These are phyloP conservation scores for Atta texana DNA, from an alignment of 1,140 invertebrate species.

Conservation along the genomic window DNA sequence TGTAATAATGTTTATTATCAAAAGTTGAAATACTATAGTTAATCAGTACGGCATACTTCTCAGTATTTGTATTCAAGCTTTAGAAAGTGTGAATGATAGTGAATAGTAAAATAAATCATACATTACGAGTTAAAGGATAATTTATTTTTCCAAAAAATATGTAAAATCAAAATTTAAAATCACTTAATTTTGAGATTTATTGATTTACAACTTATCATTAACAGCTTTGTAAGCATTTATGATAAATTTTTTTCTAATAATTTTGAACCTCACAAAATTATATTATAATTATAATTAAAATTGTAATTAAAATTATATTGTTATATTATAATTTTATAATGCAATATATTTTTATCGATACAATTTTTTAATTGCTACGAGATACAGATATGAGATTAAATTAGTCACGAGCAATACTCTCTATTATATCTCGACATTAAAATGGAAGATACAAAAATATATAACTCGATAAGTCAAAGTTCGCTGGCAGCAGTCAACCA, in stretches of 20 bases:
- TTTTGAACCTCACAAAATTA: neutral
- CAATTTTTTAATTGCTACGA: neutral
- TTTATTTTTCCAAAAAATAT: neutral
- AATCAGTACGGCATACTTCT: neutral
- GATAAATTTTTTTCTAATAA: neutral
- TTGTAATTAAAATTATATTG: neutral
- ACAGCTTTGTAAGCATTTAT: neutral
- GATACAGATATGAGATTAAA: no score
- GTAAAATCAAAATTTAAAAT: conserved; percentile 13
- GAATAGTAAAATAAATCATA: neutral
- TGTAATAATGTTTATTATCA: neutral
- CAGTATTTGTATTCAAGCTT: neutral
- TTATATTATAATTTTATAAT: neutral
- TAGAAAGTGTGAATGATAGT: neutral
- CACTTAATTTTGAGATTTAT: neutral
- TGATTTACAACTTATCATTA: neutral
- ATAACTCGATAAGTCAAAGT: conserved; percentile 41
- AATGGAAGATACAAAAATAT: neutral
- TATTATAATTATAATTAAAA: no score
- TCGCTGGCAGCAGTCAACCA: neutral
- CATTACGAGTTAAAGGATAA: neutral
- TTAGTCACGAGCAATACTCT: neutral
- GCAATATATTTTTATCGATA: neutral
- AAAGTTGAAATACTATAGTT: neutral
- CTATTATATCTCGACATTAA: neutral